Percentiles rank a stretch among this genome's conserved stretches.
These are phyloP conservation scores for Leuctra nigra DNA, from an alignment of 2,888 invertebrate species.

Conservation along the genomic window DNA sequence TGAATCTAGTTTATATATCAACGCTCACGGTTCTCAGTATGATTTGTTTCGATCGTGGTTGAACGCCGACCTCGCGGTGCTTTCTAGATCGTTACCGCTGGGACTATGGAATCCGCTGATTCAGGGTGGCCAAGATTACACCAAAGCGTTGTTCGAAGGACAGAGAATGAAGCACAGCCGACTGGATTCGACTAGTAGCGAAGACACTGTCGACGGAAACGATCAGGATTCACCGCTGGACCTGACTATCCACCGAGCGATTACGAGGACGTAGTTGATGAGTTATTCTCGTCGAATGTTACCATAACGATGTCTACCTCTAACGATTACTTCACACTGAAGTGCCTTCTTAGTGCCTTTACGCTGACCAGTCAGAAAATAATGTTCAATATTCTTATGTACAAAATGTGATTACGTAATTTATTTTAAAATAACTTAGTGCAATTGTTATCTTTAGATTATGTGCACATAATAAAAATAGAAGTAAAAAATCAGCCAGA, in stretches of 20 bases:
- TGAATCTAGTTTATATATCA: not conserved
- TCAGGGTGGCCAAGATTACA: not conserved
- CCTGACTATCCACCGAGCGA: conserved; percentile 37
- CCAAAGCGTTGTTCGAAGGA: not conserved
- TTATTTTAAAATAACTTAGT: too few species aligned
- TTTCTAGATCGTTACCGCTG: conserved; percentile 18
- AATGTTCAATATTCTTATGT: too few species aligned
- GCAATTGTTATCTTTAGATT: too few species aligned
- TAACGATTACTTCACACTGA: too few species aligned
- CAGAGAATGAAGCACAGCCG: not conserved
- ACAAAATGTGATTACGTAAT: too few species aligned
- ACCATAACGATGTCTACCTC: too few species aligned
- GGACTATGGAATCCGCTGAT: conserved; percentile 21
- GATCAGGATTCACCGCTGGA: conserved; percentile 43
- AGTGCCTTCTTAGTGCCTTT: too few species aligned
- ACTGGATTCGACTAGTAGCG: conserved; percentile 1
- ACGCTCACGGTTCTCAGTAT: conserved; percentile 9
- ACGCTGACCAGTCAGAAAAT: too few species aligned
- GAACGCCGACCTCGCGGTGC: conserved; percentile 12
- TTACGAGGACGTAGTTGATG: conserved; percentile 8
- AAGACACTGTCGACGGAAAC: not conserved
- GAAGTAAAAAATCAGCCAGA: too few species aligned
- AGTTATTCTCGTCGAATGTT: too few species aligned
- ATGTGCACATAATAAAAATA: too few species aligned
- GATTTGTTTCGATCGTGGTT: conserved; percentile 20